Base-by-base conservation (phyloP, 2,113 vertebrate species). In the Procapra przewalskii region DNA sequence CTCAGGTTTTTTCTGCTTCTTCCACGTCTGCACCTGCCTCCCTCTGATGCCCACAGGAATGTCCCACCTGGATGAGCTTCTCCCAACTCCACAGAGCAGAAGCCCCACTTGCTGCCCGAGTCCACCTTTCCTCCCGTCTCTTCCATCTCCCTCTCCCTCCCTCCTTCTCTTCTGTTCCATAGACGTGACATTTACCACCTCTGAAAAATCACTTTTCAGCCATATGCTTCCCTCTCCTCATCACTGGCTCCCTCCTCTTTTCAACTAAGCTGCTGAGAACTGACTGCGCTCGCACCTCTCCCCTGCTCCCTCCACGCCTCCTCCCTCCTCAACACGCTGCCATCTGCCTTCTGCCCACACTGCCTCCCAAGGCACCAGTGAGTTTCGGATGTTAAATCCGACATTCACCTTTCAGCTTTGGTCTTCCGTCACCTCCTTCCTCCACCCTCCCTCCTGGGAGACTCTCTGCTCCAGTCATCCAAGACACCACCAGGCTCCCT, bases 291-390 rank as follows among this genome's bases (percentile, higher is more conserved):
- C 10, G 0, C 1, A 0, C 48, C 59, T 16, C 85, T 3, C 54
- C 13, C 13, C 48, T 29, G 64, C 88, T 82, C 71, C 48, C 25
- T 81, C 60, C 92, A 15, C 4, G 0, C 40, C 36, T 54, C 54
- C 86, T n/a, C 77, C 80, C 86, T 55, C 93, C 93, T n/a, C 62
- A 57, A 43, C 77, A 52, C 1, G 1, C n/a, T 40, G 77, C 59
- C 92, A 60, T 89, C 94, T 60, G 85, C 79, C 85, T 85, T 36
- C 57, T 80, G 86, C 94, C 85, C 85, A 81, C 52, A 23, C 59
- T 45, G 15, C 79, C 59, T 80, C 86, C 50, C 50, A 48, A 89
- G 92, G 67, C 62, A n/a, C 67, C 80, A 31, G 11, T 8, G 60
- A 75, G 52, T 75, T 75, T 71, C 36, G 33, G 75, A 43, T 57